phyloP scores from a whole-genome alignment of 2,888 invertebrate genomes.

The Anodontia alba region DNA sequence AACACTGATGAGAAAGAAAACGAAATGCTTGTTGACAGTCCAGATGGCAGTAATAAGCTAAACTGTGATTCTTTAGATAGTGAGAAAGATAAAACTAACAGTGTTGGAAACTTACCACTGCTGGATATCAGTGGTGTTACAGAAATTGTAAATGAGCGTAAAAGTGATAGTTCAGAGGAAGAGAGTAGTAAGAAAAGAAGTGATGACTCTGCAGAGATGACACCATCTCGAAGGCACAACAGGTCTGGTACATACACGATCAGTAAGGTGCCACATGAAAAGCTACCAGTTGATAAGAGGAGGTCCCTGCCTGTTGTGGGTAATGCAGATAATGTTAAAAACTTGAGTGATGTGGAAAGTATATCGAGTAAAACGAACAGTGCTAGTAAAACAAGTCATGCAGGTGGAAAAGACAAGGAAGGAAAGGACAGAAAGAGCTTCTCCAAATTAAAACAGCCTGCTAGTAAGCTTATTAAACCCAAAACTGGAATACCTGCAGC shows the following conservation, averaged over 20 bases:
- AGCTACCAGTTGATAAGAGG: slow-evolving; percentile 52
- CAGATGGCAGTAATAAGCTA: background rate
- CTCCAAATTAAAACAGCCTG: slow-evolving; percentile 22
- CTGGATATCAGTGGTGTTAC: slow-evolving; percentile 11
- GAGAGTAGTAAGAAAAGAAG: background rate
- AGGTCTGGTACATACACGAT: slow-evolving; percentile 61
- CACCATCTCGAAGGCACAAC: slow-evolving; percentile 49
- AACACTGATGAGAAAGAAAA: slow-evolving; percentile 22
- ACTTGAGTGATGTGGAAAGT: background rate
- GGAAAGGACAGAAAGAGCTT: slow-evolving; percentile 20
- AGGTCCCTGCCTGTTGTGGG: slow-evolving; percentile 61
- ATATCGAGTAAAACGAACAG: background rate
- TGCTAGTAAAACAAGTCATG: background rate
- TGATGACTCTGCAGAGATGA: slow-evolving; percentile 2
- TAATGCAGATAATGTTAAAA: background rate
- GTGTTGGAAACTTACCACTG: background rate
- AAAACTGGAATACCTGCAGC: background rate
- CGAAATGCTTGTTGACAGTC: slow-evolving; percentile 22
- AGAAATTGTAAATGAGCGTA: slow-evolving; percentile 3
- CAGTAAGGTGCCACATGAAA: slow-evolving; percentile 45
- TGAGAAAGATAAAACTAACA: background rate
- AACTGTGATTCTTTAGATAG: background rate
- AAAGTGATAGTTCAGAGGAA: slow-evolving; percentile 1
- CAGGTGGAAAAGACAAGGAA: background rate
- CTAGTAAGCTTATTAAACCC: slow-evolving; percentile 27